A percentile compares a stretch with the other conserved stretches of the same genome.
Evolutionary conservation across 2,113 vertebrate genomes (phyloP).

Genomic region (Chloropsis cyanopogon): DNA sequence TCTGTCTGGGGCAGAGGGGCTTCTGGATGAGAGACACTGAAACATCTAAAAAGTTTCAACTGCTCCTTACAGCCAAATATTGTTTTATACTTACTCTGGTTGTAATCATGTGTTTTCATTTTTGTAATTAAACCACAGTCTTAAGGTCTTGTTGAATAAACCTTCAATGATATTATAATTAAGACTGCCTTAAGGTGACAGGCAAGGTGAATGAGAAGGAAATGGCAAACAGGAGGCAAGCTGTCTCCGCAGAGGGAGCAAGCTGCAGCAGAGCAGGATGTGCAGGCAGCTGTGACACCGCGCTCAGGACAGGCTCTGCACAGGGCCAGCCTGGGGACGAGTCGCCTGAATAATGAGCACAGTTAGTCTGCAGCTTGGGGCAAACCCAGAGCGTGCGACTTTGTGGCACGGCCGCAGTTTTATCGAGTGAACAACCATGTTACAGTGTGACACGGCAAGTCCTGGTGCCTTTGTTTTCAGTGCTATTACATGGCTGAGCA

Average conservation of each 20-base stretch:
- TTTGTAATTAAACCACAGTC: slow-evolving; percentile 24
- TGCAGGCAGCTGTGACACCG: neutral
- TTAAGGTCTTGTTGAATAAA: slow-evolving; percentile 5
- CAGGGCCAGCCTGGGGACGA: neutral
- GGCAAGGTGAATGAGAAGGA: neutral
- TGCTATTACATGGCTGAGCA: slow-evolving; percentile 41
- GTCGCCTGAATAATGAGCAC: neutral
- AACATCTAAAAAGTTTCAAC: neutral
- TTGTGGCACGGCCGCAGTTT: neutral
- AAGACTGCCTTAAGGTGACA: slow-evolving; percentile 32
- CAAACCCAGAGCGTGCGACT: neutral
- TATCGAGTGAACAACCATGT: neutral
- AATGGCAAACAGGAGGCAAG: neutral
- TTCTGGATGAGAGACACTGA: neutral
- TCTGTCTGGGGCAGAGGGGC: neutral
- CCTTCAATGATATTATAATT: neutral
- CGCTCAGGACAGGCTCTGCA: neutral
- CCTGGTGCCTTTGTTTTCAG: neutral
- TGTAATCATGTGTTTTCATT: neutral
- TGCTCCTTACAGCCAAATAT: neutral
- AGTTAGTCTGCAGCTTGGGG: neutral
- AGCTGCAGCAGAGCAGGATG: neutral
- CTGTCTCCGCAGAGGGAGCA: neutral
- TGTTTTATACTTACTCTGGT: neutral
- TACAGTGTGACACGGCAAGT: neutral